These are phyloP conservation scores for Acrossocheilus fasciatus DNA, from an alignment of 2,797 vertebrate species.

Conservation along the genomic window DNA sequence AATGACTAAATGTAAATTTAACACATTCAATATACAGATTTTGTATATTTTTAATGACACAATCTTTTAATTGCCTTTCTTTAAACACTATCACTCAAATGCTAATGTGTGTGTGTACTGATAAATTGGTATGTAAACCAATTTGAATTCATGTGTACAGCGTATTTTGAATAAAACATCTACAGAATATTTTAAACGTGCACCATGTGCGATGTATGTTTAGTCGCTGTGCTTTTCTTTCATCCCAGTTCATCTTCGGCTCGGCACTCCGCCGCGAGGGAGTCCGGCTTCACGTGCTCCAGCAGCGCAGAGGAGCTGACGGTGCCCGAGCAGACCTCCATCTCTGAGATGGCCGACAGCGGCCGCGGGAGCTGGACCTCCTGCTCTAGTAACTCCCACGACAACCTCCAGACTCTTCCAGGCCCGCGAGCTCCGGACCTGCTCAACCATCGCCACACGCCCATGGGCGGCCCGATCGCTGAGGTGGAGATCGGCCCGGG, in stretches of 20 bases:
- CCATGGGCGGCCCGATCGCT: conserved; percentile 82
- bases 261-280: conserved; percentile 76
- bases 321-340: conserved; percentile 81
- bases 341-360: conserved; percentile 87
- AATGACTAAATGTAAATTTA: no score
- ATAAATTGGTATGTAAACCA: no score
- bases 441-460: conserved; percentile 82
- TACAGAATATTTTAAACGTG: not conserved
- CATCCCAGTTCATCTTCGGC: conserved; percentile 62
- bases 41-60: no score
- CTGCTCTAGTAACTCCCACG: conserved; percentile 94
- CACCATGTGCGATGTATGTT: not conserved
- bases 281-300: conserved; percentile 82
- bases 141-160: no score
- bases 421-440: conserved; percentile 86
- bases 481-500: conserved; percentile 81
- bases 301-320: conserved; percentile 89
- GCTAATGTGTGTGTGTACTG: no score
- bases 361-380: conserved; percentile 98
- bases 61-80: no score
- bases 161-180: no score
- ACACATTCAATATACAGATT: no score
- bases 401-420: conserved; percentile 92
- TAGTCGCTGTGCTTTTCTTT: not conserved
- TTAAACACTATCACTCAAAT: no score